Percentiles rank a stretch among this genome's conserved stretches.
These are phyloP conservation scores for Sicus ferrugineus DNA, from an alignment of 2,888 invertebrate species.

Conservation along the genomic window DNA sequence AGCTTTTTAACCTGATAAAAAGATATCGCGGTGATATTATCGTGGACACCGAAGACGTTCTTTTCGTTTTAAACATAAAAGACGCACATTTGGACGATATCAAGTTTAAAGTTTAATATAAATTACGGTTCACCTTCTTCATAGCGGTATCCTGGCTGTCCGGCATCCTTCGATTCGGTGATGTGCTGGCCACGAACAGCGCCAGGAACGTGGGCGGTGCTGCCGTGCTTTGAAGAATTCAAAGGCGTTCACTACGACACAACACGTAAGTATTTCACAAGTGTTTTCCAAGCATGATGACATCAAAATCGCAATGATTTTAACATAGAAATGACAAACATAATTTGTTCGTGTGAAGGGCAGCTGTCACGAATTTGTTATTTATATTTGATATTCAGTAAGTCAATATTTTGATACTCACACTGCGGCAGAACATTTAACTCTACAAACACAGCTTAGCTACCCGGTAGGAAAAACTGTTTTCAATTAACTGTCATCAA, in stretches of 20 bases:
- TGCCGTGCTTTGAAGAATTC: conserved; percentile 82
- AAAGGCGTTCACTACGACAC: conserved; percentile 81
- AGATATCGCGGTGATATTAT: too few species aligned
- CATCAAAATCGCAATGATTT: neutral
- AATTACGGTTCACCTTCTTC: neutral
- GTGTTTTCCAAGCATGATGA: neutral
- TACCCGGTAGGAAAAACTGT: too few species aligned
- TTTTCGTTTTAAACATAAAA: too few species aligned
- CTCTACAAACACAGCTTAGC: too few species aligned
- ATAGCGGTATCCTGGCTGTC: conserved; percentile 65
- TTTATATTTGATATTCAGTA: neutral
- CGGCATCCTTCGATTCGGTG: conserved; percentile 76
- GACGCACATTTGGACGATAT: too few species aligned
- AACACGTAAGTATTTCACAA: conserved; percentile 79
- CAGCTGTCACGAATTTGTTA: neutral
- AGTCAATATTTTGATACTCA: neutral
- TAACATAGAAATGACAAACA: neutral
- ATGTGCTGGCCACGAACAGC: conserved; percentile 86
- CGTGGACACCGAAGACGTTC: too few species aligned
- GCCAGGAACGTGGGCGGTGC: conserved; percentile 72
- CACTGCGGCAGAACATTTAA: neutral
- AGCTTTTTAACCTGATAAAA: too few species aligned
- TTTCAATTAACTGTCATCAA: too few species aligned
- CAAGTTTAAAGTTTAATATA: too few species aligned
- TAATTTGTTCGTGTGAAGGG: neutral